Conservation (phyloP, 2,888 invertebrate species). For the Caenorhabditis angaria region DNA sequence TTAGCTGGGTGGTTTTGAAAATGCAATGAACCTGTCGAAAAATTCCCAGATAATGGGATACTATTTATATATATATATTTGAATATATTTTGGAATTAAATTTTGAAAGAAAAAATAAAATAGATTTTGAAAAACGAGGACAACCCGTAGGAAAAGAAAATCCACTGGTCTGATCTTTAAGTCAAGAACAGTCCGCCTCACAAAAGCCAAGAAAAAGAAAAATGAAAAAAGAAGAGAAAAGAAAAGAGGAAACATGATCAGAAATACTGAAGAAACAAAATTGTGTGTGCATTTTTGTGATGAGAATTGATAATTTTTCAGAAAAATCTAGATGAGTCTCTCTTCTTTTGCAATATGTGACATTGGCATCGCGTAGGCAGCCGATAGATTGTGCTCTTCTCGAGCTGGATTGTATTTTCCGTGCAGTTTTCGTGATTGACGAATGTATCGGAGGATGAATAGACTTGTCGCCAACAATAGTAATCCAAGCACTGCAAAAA, state of each 20-base stretch:
- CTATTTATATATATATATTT: slow-evolving; percentile 1
- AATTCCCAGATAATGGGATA: slow-evolving; percentile 1
- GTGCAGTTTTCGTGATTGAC: slow-evolving; percentile 58
- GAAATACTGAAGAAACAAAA: background rate
- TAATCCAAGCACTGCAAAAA: slow-evolving; percentile 54
- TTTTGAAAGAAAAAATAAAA: background rate
- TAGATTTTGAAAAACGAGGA: background rate
- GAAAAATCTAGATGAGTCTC: slow-evolving; percentile 63
- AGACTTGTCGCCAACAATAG: slow-evolving; percentile 53
- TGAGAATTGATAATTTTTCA: background rate
- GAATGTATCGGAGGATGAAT: slow-evolving; percentile 61
- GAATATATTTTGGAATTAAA: background rate
- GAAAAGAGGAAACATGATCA: background rate
- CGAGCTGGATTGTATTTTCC: slow-evolving; percentile 69
- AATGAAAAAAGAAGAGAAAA: background rate
- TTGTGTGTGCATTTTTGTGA: background rate
- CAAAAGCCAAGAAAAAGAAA: background rate
- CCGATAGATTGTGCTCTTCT: slow-evolving; percentile 62
- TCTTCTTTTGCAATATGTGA: slow-evolving; percentile 65
- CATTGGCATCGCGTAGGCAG: slow-evolving; percentile 66
- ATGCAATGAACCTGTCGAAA: background rate
- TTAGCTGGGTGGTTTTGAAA: background rate
- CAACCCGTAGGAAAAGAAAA: slow-evolving; percentile 1
- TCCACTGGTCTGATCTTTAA: slow-evolving; percentile 1
- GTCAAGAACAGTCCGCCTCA: background rate